These are phyloP conservation scores for Trichonephila clavata DNA, from an alignment of 1,140 invertebrate species.

Conservation along the genomic window DNA sequence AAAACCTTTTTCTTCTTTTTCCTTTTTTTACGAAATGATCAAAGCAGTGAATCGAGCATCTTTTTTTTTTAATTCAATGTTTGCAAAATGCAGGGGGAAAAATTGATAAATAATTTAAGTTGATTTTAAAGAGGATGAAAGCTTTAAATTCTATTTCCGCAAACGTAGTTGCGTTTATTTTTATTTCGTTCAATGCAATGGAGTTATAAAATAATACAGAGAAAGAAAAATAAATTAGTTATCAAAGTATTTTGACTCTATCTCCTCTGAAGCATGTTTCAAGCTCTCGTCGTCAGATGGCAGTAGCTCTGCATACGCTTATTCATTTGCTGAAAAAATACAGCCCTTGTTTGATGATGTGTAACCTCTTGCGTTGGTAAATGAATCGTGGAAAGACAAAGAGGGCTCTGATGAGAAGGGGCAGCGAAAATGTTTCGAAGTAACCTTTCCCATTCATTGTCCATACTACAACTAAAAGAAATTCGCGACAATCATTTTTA, in stretches of 20 bases:
- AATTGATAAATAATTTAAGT: too few relatives aligned
- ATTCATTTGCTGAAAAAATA: slow-evolving; percentile 67
- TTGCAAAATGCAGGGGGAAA: too few relatives aligned
- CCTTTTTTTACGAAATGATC: too few relatives aligned
- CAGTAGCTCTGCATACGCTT: slow-evolving; percentile 35
- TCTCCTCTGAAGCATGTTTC: not conserved
- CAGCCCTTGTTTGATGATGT: slow-evolving; percentile 74
- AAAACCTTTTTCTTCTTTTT: too few relatives aligned
- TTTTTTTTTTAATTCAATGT: too few relatives aligned
- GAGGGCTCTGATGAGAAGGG: slow-evolving; percentile 70
- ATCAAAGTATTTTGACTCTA: not conserved
- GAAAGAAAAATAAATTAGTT: too few relatives aligned
- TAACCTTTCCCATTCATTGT: slow-evolving; percentile 75
- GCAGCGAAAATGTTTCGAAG: slow-evolving; percentile 74
- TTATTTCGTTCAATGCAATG: too few relatives aligned
- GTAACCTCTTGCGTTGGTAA: slow-evolving; percentile 75
- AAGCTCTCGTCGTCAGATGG: slow-evolving; percentile 54
- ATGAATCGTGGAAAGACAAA: slow-evolving; percentile 77
- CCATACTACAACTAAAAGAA: slow-evolving; percentile 72
- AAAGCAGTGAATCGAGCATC: too few relatives aligned
- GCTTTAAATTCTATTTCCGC: too few relatives aligned
- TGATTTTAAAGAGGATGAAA: too few relatives aligned
- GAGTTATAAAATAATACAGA: not conserved
- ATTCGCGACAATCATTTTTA: slow-evolving; percentile 76
- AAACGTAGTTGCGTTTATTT: too few relatives aligned